Evolutionary conservation across 2,888 invertebrate genomes (phyloP).

Genomic region (Quadroppia sp.): DNA sequence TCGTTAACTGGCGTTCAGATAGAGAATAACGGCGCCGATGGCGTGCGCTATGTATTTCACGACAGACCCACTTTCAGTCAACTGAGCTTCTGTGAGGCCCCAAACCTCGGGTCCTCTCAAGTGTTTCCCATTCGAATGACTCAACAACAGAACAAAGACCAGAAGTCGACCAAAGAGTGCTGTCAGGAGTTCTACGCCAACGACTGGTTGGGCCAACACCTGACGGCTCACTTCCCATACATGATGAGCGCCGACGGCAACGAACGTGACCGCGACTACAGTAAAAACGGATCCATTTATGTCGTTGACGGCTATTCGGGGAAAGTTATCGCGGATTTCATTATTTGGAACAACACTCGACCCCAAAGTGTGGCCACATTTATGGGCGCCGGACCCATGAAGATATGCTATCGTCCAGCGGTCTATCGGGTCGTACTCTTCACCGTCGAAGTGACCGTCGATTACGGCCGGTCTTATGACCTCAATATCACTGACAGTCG

Average conservation of each 20-base stretch:
- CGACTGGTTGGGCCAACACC: conserved; percentile 61
- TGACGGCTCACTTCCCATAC: conserved; percentile 80
- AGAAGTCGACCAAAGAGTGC: conserved; percentile 55
- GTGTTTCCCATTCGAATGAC: conserved; percentile 79
- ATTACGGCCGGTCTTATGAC: conserved; percentile 68
- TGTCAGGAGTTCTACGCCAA: conserved; percentile 42
- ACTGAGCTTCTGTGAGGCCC: conserved; percentile 73
- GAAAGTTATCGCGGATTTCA: conserved; percentile 66
- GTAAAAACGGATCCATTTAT: conserved; percentile 45
- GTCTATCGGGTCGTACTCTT: conserved; percentile 68
- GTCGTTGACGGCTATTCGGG: conserved; percentile 56
- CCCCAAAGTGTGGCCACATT: conserved; percentile 78
- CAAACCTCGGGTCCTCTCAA: conserved; percentile 70
- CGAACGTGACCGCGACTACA: conserved; percentile 4
- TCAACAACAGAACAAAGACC: conserved; percentile 71
- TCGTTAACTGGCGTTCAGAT: conserved; percentile 72
- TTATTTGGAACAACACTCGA: conserved; percentile 74
- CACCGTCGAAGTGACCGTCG: conserved; percentile 64
- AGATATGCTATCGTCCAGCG: conserved; percentile 71
- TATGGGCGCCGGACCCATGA: conserved; percentile 67
- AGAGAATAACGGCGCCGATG: conserved; percentile 82
- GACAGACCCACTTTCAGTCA: conserved; percentile 58
- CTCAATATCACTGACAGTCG: conserved; percentile 78
- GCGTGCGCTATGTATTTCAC: conserved; percentile 77
- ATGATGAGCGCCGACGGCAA: conserved; percentile 61